phyloP scores from a whole-genome alignment of 2,888 invertebrate species.

The Priocnemis perturbator region DNA sequence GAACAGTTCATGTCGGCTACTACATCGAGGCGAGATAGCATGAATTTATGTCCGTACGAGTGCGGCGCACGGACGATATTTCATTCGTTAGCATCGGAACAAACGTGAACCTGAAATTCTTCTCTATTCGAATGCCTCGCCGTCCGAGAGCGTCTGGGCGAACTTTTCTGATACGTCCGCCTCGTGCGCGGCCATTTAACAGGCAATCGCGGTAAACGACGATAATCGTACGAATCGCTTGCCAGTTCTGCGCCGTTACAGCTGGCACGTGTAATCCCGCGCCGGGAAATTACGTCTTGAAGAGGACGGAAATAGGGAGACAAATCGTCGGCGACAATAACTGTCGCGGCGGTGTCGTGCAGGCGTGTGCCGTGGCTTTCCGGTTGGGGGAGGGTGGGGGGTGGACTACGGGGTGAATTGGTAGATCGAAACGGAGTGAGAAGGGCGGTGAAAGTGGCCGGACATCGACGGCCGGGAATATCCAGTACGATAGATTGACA shows the following conservation, averaged over 20 bases:
- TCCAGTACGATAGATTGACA: conserved; percentile 36
- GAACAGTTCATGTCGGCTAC: too few relatives aligned
- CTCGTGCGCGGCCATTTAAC: not conserved
- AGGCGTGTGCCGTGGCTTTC: not conserved
- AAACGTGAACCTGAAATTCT: too few relatives aligned
- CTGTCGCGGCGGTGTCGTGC: not conserved
- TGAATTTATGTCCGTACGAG: too few relatives aligned
- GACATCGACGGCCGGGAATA: conserved; percentile 31
- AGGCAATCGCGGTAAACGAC: conserved; percentile 41
- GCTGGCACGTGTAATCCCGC: too few relatives aligned
- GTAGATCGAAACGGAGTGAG: conserved; percentile 10
- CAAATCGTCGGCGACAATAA: conserved; percentile 39
- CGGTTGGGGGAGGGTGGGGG: not conserved
- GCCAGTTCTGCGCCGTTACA: not conserved
- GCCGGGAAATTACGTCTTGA: too few relatives aligned
- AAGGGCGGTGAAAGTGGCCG: conserved; percentile 1
- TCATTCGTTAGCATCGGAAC: too few relatives aligned
- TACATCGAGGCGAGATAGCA: too few relatives aligned
- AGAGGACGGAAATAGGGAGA: conserved; percentile 21
- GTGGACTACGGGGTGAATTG: not conserved
- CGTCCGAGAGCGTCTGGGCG: too few relatives aligned
- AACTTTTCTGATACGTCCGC: too few relatives aligned
- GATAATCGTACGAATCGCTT: conserved; percentile 42
- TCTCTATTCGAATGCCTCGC: too few relatives aligned
- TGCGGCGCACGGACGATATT: too few relatives aligned